Conservation (phyloP, 2,113 vertebrate genomes). For the Callithrix jacchus region DNA sequence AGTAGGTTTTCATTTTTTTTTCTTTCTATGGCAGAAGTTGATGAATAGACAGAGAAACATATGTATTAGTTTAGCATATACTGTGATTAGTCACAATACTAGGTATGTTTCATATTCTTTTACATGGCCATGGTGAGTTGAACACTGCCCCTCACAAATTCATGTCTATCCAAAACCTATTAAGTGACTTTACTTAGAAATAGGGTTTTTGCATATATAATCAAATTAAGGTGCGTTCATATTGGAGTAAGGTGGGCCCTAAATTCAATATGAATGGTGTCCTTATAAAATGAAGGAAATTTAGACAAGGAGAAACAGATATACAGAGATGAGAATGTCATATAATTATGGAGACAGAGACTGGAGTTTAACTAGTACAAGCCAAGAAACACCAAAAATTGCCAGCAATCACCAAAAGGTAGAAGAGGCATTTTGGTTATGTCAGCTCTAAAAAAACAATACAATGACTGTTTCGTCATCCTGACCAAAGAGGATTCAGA, state of each 20-base stretch:
- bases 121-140: not conserved
- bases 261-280: not conserved
- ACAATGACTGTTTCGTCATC: not conserved
- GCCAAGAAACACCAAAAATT: not conserved
- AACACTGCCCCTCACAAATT: not conserved
- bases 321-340: not conserved
- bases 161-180: not conserved
- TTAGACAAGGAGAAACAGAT: not conserved
- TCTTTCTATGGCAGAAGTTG: not conserved
- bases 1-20: not conserved
- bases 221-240: not conserved
- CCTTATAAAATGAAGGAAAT: not conserved
- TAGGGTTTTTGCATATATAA: not conserved
- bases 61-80: not conserved
- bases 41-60: not conserved
- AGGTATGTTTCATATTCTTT: not conserved
- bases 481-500: not conserved
- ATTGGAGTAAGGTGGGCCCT: not conserved
- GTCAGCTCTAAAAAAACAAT: not conserved
- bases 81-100: not conserved
- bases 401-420: not conserved
- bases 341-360: not conserved
- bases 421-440: not conserved
- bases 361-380: not conserved
- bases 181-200: not conserved